A percentile compares a stretch with the other conserved stretches of the same genome.
These are phyloP conservation scores for Cyrtodaria siliqua DNA, from an alignment of 2,888 invertebrate species.

Conservation along the genomic window DNA sequence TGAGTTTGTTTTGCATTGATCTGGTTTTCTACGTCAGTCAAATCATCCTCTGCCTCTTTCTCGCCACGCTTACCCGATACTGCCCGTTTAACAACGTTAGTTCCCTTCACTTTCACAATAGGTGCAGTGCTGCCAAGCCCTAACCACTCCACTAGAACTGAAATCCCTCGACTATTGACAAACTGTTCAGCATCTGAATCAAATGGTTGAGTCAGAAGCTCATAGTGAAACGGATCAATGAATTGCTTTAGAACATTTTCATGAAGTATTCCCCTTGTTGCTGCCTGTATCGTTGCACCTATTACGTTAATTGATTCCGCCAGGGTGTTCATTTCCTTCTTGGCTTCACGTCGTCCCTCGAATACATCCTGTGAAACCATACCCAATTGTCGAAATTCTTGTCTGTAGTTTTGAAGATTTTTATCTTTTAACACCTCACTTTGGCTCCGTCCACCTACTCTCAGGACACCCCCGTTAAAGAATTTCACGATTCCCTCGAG, in stretches of 20 bases:
- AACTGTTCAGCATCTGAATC: constrained; percentile 71
- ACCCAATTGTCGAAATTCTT: constrained; percentile 44
- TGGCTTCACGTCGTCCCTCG: constrained; percentile 47
- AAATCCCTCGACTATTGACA: not conserved
- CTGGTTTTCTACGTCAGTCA: constrained; percentile 65
- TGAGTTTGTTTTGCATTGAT: constrained; percentile 57
- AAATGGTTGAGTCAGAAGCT: constrained; percentile 11
- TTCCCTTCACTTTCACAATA: constrained; percentile 48
- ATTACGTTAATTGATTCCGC: constrained; percentile 63
- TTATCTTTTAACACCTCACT: constrained; percentile 71
- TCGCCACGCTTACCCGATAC: constrained; percentile 37
- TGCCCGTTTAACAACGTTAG: constrained; percentile 5
- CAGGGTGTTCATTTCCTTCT: constrained; percentile 61
- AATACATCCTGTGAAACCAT: constrained; percentile 49
- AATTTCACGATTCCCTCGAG: constrained; percentile 82
- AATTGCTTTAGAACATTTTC: constrained; percentile 66
- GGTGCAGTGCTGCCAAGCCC: constrained; percentile 61
- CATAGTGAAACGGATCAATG: constrained; percentile 40
- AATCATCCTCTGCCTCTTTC: constrained; percentile 64
- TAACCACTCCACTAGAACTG: constrained; percentile 65
- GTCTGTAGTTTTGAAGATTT: constrained; percentile 55
- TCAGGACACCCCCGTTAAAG: constrained; percentile 74
- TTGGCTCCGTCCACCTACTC: too few species aligned
- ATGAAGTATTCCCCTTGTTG: constrained; percentile 72
- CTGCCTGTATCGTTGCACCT: constrained; percentile 64